Conservation (phyloP, 2,888 invertebrate genomes). For the Netelia inedita region DNA sequence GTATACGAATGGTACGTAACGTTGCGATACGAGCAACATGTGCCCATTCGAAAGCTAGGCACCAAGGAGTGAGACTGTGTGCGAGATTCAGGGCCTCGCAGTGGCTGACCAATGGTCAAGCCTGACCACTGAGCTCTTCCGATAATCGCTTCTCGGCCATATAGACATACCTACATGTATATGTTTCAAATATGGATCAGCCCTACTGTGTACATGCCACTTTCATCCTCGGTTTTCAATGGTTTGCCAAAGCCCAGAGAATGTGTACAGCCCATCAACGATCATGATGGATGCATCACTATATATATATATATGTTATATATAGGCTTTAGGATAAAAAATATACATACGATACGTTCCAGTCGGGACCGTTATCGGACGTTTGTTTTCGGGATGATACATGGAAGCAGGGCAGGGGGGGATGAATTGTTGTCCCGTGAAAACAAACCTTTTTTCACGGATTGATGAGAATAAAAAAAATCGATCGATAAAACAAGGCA, state of each 20-base stretch:
- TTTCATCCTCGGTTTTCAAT: slow-evolving; percentile 55
- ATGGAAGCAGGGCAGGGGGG: neutral
- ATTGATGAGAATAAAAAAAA: neutral
- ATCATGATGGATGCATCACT: slow-evolving; percentile 9
- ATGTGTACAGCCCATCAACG: slow-evolving; percentile 39
- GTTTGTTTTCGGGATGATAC: neutral
- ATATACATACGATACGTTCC: neutral
- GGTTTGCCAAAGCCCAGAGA: slow-evolving; percentile 43
- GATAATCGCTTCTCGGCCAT: slow-evolving; percentile 59
- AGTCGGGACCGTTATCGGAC: neutral
- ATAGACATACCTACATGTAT: slow-evolving; percentile 27
- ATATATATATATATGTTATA: neutral
- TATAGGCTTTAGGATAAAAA: neutral
- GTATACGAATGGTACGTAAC: slow-evolving; percentile 8
- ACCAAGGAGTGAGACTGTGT: slow-evolving; percentile 2
- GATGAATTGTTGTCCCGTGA: neutral
- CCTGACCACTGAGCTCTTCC: slow-evolving; percentile 58
- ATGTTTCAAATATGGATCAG: slow-evolving; percentile 45
- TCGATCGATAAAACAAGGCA: neutral
- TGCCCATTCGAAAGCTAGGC: slow-evolving; percentile 29
- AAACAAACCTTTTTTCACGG: neutral
- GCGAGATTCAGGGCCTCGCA: slow-evolving; percentile 21
- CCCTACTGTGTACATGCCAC: slow-evolving; percentile 37
- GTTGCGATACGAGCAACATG: slow-evolving; percentile 55
- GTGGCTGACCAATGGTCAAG: slow-evolving; percentile 59